A percentile compares a stretch with the other conserved stretches of the same genome.
Evolutionary conservation across 2,888 invertebrate species (phyloP).

Genomic region (Xanthostigma xanthostigma): DNA sequence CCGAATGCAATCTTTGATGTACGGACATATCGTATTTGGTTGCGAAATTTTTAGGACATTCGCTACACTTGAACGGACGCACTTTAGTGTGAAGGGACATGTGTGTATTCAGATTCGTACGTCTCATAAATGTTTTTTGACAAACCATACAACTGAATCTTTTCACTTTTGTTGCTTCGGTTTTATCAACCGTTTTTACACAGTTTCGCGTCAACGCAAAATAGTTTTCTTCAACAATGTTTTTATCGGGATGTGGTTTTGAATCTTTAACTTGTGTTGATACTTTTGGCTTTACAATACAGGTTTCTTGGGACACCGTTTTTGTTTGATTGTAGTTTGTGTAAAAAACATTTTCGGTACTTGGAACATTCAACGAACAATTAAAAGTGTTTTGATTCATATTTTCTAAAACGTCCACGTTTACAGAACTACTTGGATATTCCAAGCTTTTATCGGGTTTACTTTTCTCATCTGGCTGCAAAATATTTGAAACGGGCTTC

Average conservation of each 20-base stretch:
- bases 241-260: no score
- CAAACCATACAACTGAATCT: conserved; percentile 23
- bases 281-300: no score
- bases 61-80: conserved; percentile 23
- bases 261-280: no score
- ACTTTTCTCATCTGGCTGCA: no score
- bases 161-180: conserved; percentile 13
- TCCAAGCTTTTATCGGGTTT: not conserved
- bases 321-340: no score
- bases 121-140: conserved; percentile 22
- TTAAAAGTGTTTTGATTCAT: no score
- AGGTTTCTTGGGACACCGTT: no score
- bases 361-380: no score
- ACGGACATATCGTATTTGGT: conserved; percentile 24
- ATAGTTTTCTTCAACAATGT: no score
- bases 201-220: no score
- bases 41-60: conserved; percentile 25
- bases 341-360: no score
- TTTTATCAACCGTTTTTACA: not conserved
- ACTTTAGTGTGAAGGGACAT: conserved; percentile 24
- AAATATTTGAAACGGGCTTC: conserved; percentile 7
- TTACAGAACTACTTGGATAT: conserved; percentile 9
- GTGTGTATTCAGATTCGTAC: conserved; percentile 24
- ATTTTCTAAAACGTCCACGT: conserved; percentile 9
- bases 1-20: conserved; percentile 25